Evolutionary conservation across 1,140 invertebrate species (phyloP), one percentile per base, ranked within the genome.

Genomic region (Danaus melanippus): DNA sequence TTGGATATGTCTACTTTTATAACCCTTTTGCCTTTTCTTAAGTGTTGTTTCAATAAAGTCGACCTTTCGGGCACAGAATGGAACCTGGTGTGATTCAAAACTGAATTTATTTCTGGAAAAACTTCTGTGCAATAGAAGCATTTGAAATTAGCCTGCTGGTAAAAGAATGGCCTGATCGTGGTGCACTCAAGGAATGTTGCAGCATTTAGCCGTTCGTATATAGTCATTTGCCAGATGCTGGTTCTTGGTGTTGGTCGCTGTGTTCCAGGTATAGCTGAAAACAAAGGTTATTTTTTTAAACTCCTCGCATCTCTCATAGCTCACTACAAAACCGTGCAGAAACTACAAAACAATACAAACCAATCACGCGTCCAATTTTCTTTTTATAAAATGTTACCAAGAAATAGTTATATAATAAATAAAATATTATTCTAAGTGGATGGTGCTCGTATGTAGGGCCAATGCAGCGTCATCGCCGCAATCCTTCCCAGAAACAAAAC

Each of bases 211-310:
- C 83, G 56, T 66, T 84, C 81, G 8, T 75, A 80, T 66, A 79
- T 73, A 4, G 83, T 84, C 81, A 86, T 83, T 86, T 84, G 81
- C 83, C 83, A 86, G 50, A 83, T 69, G 59, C 80, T 84, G 11
- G 79, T 81, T 11, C 68, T 62, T 21, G 79, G 74, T 8, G 77
- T 69, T 6, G 69, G 62, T 42, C 65, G 73, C 15, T 65, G 58
- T 57, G 56, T 60, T 47, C 46, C 62, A 47, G 66, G 62, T 59
- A 67, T 11, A 61, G 64, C 82, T 85, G 82, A 62, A 67, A 78
- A 76, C 64, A 80, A 61, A 83, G 76, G 12, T 56, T 17, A 41
- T 56, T 47, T 44, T 48, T 43, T 55, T 57, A 60, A 53, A 56
- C 43, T 47, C 46, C 63, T 46, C 8, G 42, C 9, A n/a, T 41